A percentile compares a stretch with the other conserved stretches of the same genome.
phyloP scores from a whole-genome alignment of 2,888 invertebrate species.

The Agrochola lychnidis region DNA sequence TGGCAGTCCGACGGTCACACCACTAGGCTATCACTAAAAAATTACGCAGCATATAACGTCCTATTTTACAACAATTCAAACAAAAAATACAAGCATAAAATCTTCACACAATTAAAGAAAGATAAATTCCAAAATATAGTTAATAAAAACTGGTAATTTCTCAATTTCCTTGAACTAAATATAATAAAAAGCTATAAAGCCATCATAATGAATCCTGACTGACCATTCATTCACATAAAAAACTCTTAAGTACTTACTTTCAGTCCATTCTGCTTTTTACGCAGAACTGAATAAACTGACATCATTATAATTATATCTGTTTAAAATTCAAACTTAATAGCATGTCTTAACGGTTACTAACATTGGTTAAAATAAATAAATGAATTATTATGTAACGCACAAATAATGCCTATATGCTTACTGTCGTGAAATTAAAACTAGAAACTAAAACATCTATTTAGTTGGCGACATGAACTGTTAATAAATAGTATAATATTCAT shows the following conservation, averaged over 20 bases:
- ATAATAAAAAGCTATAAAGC: constrained; percentile 6
- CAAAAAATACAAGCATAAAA: neutral
- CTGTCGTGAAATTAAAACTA: constrained; percentile 52
- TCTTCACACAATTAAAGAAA: neutral
- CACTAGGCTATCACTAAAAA: too few species aligned
- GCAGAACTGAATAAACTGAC: constrained; percentile 39
- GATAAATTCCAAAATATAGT: neutral
- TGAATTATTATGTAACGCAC: constrained; percentile 67
- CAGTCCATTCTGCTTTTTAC: constrained; percentile 11
- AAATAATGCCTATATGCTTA: constrained; percentile 71
- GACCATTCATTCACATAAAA: constrained; percentile 20
- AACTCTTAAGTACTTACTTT: constrained; percentile 26
- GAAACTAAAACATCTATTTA: constrained; percentile 47
- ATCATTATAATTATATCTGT: too few species aligned
- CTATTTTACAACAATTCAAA: neutral
- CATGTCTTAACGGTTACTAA: constrained; percentile 17
- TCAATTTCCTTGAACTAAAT: neutral
- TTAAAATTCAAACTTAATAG: constrained; percentile 18
- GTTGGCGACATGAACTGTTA: constrained; percentile 71
- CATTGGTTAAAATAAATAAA: constrained; percentile 30
- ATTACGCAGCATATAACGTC: neutral
- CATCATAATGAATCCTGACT: neutral
- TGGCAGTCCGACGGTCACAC: too few species aligned
- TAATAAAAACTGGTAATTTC: neutral
- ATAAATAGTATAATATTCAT: constrained; percentile 73